A percentile compares a stretch with the other conserved stretches of the same genome.
phyloP scores from a whole-genome alignment of 2,888 invertebrate genomes.

The Cheilosia variabilis region DNA sequence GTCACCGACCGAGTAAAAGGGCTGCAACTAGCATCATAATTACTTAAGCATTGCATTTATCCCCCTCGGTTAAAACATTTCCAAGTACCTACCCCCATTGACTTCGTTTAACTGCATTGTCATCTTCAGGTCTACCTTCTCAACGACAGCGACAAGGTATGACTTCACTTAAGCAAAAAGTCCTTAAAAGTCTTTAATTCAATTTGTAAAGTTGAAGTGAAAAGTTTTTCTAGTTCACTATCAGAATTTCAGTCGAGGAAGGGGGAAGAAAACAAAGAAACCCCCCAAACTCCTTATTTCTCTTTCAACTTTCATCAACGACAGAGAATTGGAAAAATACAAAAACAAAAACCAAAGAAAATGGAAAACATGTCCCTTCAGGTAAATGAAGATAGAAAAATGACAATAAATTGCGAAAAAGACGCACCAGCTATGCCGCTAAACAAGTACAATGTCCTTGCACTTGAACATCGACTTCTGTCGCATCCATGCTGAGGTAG shows the following conservation, averaged over 20 bases:
- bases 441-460: constrained; percentile 61
- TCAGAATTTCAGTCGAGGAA: neutral
- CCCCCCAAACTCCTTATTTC: constrained; percentile 17
- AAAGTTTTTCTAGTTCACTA: constrained; percentile 45
- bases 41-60: constrained; percentile 44
- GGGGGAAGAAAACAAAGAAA: constrained; percentile 5
- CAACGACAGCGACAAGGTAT: constrained; percentile 7
- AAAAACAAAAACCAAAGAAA: constrained; percentile 11
- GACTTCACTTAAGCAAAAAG: constrained; percentile 47
- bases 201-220: constrained; percentile 65
- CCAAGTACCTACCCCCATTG: constrained; percentile 6
- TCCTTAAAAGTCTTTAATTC: constrained; percentile 68
- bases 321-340: constrained; percentile 22
- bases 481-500: constrained; percentile 11
- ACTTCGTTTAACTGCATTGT: constrained; percentile 59
- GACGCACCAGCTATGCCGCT: constrained; percentile 8
- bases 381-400: constrained; percentile 69
- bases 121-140: constrained; percentile 23
- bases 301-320: constrained; percentile 35
- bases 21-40: constrained; percentile 47
- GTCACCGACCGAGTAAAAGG: neutral
- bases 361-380: constrained; percentile 49
- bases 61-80: neutral
- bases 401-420: constrained; percentile 57
- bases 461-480: constrained; percentile 66